phyloP scores from a whole-genome alignment of 2,888 invertebrate genomes.

The Cerceris ruficornis region DNA sequence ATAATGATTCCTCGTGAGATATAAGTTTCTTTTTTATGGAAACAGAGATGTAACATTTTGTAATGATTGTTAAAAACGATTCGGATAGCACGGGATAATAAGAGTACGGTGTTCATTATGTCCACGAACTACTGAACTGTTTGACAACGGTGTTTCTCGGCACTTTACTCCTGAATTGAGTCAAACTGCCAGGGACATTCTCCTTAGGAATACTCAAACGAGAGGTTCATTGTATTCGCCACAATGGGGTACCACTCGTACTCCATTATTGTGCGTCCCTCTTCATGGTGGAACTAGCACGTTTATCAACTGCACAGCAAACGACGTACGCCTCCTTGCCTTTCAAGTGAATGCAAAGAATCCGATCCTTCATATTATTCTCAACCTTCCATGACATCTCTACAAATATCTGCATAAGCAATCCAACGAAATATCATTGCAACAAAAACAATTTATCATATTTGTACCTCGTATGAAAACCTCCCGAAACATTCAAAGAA shows the following conservation, averaged over 20 bases:
- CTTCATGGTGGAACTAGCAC: slow-evolving; percentile 27
- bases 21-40: no score
- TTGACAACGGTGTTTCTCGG: slow-evolving; percentile 39
- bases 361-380: slow-evolving; percentile 2
- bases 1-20: no score
- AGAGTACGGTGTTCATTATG: slow-evolving; percentile 7
- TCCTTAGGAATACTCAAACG: slow-evolving; percentile 62
- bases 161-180: slow-evolving; percentile 36
- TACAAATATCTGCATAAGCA: neutral
- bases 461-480: neutral
- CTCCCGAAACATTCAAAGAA: neutral
- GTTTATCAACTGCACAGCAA: slow-evolving; percentile 50
- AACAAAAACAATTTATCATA: neutral
- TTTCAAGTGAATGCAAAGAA: slow-evolving; percentile 26
- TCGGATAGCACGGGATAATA: neutral
- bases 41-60: no score
- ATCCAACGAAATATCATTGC: no score
- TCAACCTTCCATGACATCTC: neutral
- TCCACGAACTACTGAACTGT: slow-evolving; percentile 25
- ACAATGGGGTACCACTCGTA: slow-evolving; percentile 63
- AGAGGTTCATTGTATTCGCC: slow-evolving; percentile 64
- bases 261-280: slow-evolving; percentile 59
- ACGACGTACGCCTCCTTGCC: slow-evolving; percentile 32
- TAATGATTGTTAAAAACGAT: no score
- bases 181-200: slow-evolving; percentile 63